These are phyloP conservation scores for Muscicapa adusta DNA, from an alignment of 2,113 vertebrate genomes.

Conservation along the genomic window DNA sequence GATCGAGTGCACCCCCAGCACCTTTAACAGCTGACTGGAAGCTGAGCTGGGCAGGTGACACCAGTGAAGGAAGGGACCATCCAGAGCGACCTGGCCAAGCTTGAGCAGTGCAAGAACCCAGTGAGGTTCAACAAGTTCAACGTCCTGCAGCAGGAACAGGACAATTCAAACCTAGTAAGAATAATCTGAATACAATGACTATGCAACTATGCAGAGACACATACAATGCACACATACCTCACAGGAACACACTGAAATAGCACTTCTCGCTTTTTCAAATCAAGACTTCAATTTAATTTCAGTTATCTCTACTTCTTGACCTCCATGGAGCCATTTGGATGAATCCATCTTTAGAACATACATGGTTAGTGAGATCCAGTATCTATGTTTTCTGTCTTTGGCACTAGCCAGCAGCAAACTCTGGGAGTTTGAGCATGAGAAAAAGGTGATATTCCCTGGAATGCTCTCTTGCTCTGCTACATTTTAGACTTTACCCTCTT, in stretches of 20 bases:
- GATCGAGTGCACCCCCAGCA: not conserved
- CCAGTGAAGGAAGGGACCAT: not conserved
- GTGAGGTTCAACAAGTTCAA: not conserved
- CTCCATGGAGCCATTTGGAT: not conserved
- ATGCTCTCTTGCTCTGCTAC: not conserved
- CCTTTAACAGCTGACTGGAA: not conserved
- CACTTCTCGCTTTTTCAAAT: not conserved
- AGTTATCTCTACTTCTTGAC: not conserved
- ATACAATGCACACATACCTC: not conserved
- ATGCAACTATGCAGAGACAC: not conserved
- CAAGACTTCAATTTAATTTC: not conserved
- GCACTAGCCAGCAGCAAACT: not conserved
- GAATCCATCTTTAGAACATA: not conserved
- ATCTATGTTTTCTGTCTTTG: not conserved
- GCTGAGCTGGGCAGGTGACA: not conserved
- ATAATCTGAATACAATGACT: not conserved
- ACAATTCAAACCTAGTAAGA: not conserved
- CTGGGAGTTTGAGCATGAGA: accelerated
- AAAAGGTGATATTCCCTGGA: not conserved
- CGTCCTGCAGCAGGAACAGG: not conserved
- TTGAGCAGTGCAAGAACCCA: not conserved
- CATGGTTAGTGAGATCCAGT: accelerated
- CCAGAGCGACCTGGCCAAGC: not conserved
- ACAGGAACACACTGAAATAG: not conserved
- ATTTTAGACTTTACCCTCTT: not conserved